Evolutionary conservation across 2,797 vertebrate species (phyloP), one percentile per base, ranked within the genome.

Genomic region (Mycteria americana): DNA sequence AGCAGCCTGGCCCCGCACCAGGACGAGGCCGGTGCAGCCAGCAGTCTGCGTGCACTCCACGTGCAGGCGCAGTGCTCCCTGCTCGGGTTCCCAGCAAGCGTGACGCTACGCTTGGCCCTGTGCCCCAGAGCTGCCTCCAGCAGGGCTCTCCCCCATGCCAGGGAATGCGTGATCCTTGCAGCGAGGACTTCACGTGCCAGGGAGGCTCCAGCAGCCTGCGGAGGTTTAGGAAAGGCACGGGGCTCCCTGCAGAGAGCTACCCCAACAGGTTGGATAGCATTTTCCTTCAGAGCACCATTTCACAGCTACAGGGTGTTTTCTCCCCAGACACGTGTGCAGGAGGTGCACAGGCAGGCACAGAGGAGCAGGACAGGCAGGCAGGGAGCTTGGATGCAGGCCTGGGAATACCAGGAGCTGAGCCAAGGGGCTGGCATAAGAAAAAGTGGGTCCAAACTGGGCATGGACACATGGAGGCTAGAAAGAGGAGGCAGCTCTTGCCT

Each of bases 211-310:
- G 53, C 77, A 81, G 74, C 89, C 89, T 31, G 30, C 1, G 2
- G 78, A 68, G 37, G 28, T 41, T 76, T 57, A 23, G 50, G 65
- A 64, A 35, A 57, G 67, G 68, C 76, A 57, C 9, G 0, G 35
- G 18, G 59, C 18, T 80, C 53, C 63, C 53, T 62, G 33, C 33
- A 39, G 59, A 63, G 33, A 53, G 23, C 64, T 63, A 72, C 24
- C 30, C 72, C 6, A 6, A 23, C 82, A 80, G 82, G 82, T 6
- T 43, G 48, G 68, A 25, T 8, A 62, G 39, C 39, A 9, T 80
- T 89, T 93, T 70, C 79, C 92, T 85, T 41, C 89, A 78, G 85
- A 84, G 84, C 84, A 87, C n/a, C 9, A 0, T 87, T 94, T 79
- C 41, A 18, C 53, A 25, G 45, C 46, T 63, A 9, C 51, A 4